Evolutionary conservation across 2,113 vertebrate genomes (phyloP).

Genomic region (Camelus dromedarius): DNA sequence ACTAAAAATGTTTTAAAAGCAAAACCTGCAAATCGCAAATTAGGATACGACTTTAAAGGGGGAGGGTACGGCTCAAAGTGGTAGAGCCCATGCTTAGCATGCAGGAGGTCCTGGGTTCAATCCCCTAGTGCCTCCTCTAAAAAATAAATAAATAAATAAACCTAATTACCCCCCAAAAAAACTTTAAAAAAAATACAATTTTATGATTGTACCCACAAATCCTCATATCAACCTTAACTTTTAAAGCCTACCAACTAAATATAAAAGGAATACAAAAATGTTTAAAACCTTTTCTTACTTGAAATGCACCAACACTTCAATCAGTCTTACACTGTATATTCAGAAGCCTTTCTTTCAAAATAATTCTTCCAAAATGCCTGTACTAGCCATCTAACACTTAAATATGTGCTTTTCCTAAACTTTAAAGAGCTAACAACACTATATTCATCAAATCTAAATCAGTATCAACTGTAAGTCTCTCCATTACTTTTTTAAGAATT

Average conservation of each 20-base stretch:
- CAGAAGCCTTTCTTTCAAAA: not conserved
- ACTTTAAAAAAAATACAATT: too few species aligned
- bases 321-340: not conserved
- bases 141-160: too few species aligned
- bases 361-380: not conserved
- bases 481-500: not conserved
- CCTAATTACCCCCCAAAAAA: too few species aligned
- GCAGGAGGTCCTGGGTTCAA: too few species aligned
- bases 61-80: too few species aligned
- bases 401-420: not conserved
- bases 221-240: not conserved
- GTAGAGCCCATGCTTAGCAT: too few species aligned
- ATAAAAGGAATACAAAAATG: not conserved
- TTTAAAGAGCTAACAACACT: not conserved
- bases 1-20: not conserved
- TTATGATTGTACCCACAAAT: not conserved
- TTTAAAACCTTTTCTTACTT: not conserved
- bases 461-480: not conserved
- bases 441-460: not conserved
- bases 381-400: not conserved
- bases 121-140: too few species aligned
- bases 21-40: not conserved
- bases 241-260: not conserved
- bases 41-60: not conserved
- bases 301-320: conserved; percentile 3